phyloP scores from a whole-genome alignment of 2,113 vertebrate species.

The Upupa epops region DNA sequence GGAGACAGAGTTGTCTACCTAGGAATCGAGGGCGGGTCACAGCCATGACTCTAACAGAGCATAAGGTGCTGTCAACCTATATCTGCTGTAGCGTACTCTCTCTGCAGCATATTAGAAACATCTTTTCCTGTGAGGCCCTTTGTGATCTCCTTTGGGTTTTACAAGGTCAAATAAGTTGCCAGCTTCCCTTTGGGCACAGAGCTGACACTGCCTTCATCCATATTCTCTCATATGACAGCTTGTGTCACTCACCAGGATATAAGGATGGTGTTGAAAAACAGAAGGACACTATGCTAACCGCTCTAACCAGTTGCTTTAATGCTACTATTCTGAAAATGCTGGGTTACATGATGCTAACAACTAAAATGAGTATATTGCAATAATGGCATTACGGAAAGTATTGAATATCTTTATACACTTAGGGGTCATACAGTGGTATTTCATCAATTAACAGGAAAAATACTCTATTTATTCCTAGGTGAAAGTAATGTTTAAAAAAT shows the following conservation, averaged over 20 bases:
- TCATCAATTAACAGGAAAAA: neutral
- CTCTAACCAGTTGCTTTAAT: neutral
- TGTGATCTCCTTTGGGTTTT: neutral
- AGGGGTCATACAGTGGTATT: neutral
- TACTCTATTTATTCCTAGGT: neutral
- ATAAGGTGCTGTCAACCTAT: constrained; percentile 1
- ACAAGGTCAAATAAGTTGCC: neutral
- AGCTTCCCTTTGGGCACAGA: neutral
- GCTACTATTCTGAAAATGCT: neutral
- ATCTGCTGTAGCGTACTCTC: neutral
- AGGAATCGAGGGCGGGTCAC: neutral
- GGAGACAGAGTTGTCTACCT: neutral
- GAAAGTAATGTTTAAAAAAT: neutral
- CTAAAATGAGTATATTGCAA: neutral
- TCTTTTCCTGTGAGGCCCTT: neutral
- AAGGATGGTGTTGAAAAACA: neutral
- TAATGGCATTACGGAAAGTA: neutral
- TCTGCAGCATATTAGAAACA: neutral
- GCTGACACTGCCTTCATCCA: neutral
- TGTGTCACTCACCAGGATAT: neutral
- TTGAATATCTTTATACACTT: neutral
- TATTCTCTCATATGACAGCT: neutral
- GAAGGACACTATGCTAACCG: neutral
- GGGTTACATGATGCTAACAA: neutral
- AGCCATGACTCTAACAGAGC: neutral